Base-by-base conservation (phyloP, 2,888 invertebrate species). In the Melipona beecheii region DNA sequence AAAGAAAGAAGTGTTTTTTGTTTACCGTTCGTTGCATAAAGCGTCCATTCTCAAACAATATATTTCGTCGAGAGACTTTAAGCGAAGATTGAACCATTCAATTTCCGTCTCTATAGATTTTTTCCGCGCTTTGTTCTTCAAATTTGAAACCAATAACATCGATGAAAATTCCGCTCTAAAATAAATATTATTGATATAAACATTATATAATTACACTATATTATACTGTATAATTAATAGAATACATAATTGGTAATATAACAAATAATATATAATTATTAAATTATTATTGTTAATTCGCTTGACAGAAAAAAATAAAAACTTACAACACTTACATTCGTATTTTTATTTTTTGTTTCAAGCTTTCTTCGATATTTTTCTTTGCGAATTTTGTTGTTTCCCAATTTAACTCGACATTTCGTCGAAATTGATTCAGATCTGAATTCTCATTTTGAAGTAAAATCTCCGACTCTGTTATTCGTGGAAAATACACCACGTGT, bases 1-100 rank as follows among this genome's bases (percentile, higher is more conserved):
- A 0, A 6, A 6, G 4, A 11, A 11, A 15, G 24, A 6, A 36
- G 19, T 36, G n/a, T 27, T 24, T 19, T 9, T 43, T 4, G 31
- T 27, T 64, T 69, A 91, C 91, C 87, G 85, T 66, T 15, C n/a
- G 0, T 50, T 6, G 19, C 27, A 27, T 9, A 83, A 15, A 13
- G 68, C 19, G 19, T 31, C 62, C 54, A 56, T 52, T 27, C n/a
- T 36, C 9, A 21, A 58, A 13, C 13, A 24, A 0, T 17, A 65
- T 27, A 54, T 11, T 17, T 17, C 13, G 2, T 21, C 3, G 4
- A 5, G 11, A 50, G 17, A 21, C 58, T 50, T 70, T 24, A n/a
- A 54, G 49, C 11, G 27, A 13, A 24, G 0, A n/a, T 56, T 19
- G 1, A 69, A 49, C 52, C 24, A 36, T 24, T 66, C 43, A 4